These are phyloP conservation scores for Cavia porcellus DNA, from an alignment of 2,113 vertebrate species.

Conservation along the genomic window DNA sequence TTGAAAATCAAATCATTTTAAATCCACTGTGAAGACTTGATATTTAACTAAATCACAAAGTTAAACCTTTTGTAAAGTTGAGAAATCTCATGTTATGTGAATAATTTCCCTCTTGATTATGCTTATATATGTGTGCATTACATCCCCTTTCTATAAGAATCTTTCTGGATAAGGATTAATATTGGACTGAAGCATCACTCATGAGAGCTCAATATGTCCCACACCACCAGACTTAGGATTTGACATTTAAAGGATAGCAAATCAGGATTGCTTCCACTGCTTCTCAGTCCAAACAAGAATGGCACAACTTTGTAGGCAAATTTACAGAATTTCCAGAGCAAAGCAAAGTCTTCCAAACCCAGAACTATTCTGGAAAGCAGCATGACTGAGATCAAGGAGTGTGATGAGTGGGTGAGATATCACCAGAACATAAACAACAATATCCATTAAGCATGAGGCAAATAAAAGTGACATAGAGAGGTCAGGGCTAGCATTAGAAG, in stretches of 20 bases:
- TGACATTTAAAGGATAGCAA: constrained; percentile 59
- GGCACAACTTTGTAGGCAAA: constrained; percentile 25
- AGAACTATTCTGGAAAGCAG: neutral
- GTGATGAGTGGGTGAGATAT: neutral
- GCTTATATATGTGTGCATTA: constrained; percentile 51
- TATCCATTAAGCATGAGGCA: neutral
- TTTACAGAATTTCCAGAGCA: constrained; percentile 12
- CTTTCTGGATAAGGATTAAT: constrained; percentile 29
- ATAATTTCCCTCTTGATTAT: constrained; percentile 57
- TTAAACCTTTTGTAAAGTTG: constrained; percentile 71
- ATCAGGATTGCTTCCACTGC: constrained; percentile 8
- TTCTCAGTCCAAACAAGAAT: constrained; percentile 59
- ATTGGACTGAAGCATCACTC: neutral
- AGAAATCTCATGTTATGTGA: constrained; percentile 52
- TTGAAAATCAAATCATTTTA: constrained; percentile 68
- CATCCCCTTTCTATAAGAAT: neutral
- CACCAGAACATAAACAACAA: neutral
- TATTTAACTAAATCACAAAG: constrained; percentile 65
- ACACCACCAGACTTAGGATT: neutral
- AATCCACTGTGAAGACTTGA: constrained; percentile 48
- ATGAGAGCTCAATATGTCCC: neutral
- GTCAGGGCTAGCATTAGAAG: neutral
- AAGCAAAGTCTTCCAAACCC: constrained; percentile 41
- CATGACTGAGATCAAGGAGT: neutral
- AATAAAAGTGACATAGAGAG: neutral